phyloP scores from a whole-genome alignment of 1,140 invertebrate species.

The Geopemphigus sp. region DNA sequence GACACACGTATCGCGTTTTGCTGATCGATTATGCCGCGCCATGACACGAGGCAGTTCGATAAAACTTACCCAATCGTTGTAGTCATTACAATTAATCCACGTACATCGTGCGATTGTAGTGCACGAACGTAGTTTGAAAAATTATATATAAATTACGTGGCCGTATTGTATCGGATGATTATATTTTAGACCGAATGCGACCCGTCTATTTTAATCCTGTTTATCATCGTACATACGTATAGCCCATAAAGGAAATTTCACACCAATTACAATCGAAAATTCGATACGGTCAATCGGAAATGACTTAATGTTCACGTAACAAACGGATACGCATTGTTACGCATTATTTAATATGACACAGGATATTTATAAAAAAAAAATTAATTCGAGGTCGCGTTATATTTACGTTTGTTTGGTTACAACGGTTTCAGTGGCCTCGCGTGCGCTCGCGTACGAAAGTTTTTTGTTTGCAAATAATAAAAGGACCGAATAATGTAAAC shows the following conservation, averaged over 20 bases:
- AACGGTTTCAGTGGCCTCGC: not conserved
- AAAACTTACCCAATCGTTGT: too few relatives aligned
- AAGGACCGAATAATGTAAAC: not conserved
- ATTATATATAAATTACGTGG: not conserved
- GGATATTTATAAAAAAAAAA: slow-evolving; percentile 19
- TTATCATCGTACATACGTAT: not conserved
- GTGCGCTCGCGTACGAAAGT: not conserved
- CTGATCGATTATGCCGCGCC: too few relatives aligned
- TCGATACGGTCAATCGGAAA: slow-evolving; percentile 47
- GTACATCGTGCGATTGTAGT: too few relatives aligned
- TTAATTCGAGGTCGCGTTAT: slow-evolving; percentile 14
- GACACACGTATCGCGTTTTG: too few relatives aligned
- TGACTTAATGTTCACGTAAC: slow-evolving; percentile 17
- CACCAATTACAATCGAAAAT: slow-evolving; percentile 27
- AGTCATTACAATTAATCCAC: too few relatives aligned
- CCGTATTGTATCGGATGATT: not conserved
- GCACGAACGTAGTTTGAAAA: too few relatives aligned
- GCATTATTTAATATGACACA: slow-evolving; percentile 25
- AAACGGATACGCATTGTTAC: slow-evolving; percentile 39
- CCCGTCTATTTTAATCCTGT: not conserved
- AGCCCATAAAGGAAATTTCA: slow-evolving; percentile 19
- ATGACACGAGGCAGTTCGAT: too few relatives aligned
- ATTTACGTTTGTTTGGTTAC: not conserved
- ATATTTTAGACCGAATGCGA: not conserved
- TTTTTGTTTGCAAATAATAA: not conserved